Evolutionary conservation across 1,140 invertebrate species (phyloP), one percentile per base, ranked within the genome.

Genomic region (Metopolophium dirhodum): DNA sequence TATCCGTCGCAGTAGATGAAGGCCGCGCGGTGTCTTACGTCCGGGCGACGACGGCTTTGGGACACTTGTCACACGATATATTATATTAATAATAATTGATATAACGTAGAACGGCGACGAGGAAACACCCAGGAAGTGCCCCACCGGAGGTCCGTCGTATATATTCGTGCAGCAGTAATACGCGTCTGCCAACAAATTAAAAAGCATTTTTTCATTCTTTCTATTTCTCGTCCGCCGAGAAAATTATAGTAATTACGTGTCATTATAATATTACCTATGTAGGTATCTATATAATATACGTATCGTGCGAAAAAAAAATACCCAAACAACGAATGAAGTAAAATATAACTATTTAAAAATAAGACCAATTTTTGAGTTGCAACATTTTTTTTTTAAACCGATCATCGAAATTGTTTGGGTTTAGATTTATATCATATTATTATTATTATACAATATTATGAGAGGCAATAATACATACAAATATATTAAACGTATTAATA

Each of bases 11-110:
- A 22, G 18, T 49, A n/a, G 45, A 37, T 26, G 11, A 30, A 37
- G 23, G 83, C 2, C 22, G 9, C 3, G 37, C 37, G 22, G 9
- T 41, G 83, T 57, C 30, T 87, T 87, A 37, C 90, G 68, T 82
- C 90, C 90, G 68, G 90, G 9, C 35, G 30, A 23, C 41, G 90
- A 35, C 68, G 68, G 90, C 83, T 49, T 91, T 83, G n/a, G 77
- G 41, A 83, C 68, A 91, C 30, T 91, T 91, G 90, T 91, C 90
- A 91, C 90, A 68, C 37, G 37, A 41, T 83, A 83, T 83, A 83
- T 41, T 83, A 83, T 41, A 83, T 83, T 77, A 77, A n/a, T 77
- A n/a, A 68, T 68, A 14, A 83, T 41, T 35, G n/a, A 83, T 22
- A 83, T 83, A 37, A n/a, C 8, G 9, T 83, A 85, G 35, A 85